A percentile compares a stretch with the other conserved stretches of the same genome.
Conservation (phyloP, 2,113 vertebrate species). For the Cyrtonyx montezumae region DNA sequence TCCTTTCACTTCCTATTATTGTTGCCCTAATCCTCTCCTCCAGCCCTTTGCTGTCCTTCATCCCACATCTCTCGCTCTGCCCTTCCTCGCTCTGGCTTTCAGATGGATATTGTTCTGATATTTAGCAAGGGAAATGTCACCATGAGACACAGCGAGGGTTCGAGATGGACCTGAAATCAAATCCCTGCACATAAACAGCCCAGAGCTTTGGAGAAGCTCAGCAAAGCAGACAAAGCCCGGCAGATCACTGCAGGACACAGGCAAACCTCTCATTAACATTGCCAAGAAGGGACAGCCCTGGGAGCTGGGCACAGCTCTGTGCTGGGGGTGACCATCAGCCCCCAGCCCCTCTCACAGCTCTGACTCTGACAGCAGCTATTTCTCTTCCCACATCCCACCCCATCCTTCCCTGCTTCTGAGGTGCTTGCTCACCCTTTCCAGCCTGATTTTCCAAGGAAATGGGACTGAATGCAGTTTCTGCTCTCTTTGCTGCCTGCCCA, state of each 20-base stretch:
- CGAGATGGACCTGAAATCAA: constrained; percentile 11
- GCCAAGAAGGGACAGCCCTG: neutral
- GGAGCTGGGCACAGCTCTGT: neutral
- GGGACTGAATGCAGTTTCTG: neutral
- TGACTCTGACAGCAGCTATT: neutral
- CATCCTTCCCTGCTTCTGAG: neutral
- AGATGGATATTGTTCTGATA: neutral
- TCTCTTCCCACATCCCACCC: neutral
- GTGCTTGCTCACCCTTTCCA: neutral
- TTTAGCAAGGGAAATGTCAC: constrained; percentile 29
- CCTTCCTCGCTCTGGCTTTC: neutral
- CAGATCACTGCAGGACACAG: accelerated
- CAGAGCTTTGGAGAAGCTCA: accelerated
- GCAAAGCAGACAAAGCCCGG: neutral
- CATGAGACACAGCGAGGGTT: neutral
- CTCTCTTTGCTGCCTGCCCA: neutral
- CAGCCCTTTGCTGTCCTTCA: constrained; percentile 28
- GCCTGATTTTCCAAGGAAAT: neutral
- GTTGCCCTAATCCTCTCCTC: constrained; percentile 38
- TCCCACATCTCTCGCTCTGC: neutral
- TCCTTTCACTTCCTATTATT: constrained; percentile 67
- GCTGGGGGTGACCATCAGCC: neutral
- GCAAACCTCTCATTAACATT: neutral
- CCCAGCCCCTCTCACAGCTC: neutral
- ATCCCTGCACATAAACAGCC: neutral